Conservation (phyloP, 2,797 vertebrate species). For the Gallinago solitaria region DNA sequence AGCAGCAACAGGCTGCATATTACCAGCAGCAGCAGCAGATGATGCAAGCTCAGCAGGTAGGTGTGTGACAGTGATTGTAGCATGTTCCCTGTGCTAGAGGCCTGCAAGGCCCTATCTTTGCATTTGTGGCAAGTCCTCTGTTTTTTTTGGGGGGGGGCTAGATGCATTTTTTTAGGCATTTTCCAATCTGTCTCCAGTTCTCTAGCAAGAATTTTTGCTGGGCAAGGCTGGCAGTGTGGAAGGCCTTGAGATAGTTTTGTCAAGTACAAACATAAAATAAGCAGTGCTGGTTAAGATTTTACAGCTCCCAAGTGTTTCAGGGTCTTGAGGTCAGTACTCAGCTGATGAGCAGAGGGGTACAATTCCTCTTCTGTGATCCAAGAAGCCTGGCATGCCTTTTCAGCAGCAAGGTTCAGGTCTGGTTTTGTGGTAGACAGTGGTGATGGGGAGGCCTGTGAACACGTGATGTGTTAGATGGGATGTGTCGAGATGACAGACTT, state of each 20-base stretch:
- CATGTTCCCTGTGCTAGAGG: not conserved
- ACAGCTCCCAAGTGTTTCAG: not conserved
- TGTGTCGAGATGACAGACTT: not conserved
- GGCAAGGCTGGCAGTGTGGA: accelerated
- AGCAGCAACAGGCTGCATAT: slow-evolving; percentile 38
- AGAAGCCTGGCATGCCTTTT: not conserved
- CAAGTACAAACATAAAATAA: not conserved
- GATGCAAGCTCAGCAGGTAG: slow-evolving; percentile 75
- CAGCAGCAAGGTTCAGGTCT: not conserved
- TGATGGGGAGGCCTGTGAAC: not conserved
- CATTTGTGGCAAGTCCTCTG: not conserved
- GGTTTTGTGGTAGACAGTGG: not conserved
- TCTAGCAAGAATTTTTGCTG: not conserved
- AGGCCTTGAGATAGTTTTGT: not conserved
- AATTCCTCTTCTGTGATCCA: not conserved
- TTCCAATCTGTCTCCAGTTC: not conserved
- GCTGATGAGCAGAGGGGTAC: not conserved
- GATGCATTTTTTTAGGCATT: not conserved
- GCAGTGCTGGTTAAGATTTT: not conserved
- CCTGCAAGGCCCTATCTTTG: not conserved
- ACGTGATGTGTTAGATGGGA: not conserved
- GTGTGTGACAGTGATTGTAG: not conserved
- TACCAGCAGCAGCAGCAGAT: slow-evolving; percentile 81
- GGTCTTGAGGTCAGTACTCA: not conserved
- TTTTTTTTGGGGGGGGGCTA: accelerated